A percentile compares a stretch with the other conserved stretches of the same genome.
Conservation (phyloP, 2,888 invertebrate genomes). For the Diogma glabrata region DNA sequence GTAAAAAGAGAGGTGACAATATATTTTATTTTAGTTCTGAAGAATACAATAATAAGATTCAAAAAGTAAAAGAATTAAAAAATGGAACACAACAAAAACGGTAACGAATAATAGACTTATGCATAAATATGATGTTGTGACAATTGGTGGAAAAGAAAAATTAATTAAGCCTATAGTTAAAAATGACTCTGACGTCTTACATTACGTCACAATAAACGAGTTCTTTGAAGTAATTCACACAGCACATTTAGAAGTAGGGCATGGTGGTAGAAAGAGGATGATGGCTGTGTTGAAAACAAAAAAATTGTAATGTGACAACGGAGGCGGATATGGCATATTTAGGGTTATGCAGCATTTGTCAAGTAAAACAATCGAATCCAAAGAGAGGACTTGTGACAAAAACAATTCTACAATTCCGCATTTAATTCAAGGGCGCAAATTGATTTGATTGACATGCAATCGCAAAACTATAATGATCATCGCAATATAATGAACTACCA, state of each 20-base stretch:
- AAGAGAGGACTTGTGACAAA: not conserved
- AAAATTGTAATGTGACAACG: not conserved
- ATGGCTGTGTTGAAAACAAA: not conserved
- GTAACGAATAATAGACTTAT: no score
- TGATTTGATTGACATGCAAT: not conserved
- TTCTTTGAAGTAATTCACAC: not conserved
- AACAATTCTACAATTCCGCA: not conserved
- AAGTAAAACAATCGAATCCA: not conserved
- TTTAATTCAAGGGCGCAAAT: not conserved
- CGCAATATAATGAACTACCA: not conserved
- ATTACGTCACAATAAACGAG: not conserved
- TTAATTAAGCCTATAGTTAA: not conserved
- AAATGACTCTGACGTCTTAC: not conserved
- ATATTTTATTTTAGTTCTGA: no score
- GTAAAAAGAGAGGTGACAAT: no score
- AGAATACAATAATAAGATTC: no score
- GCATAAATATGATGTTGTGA: constrained; percentile 2
- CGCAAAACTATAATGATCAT: not conserved
- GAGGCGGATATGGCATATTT: constrained; percentile 1
- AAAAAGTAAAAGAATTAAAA: no score
- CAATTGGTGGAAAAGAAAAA: not conserved
- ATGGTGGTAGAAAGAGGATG: not conserved
- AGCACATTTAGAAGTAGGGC: constrained; percentile 1
- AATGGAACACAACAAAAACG: no score
- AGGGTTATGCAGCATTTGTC: not conserved